A percentile compares a stretch with the other conserved stretches of the same genome.
Conservation (phyloP, 2,113 vertebrate genomes). For the Engraulis encrasicolus region DNA sequence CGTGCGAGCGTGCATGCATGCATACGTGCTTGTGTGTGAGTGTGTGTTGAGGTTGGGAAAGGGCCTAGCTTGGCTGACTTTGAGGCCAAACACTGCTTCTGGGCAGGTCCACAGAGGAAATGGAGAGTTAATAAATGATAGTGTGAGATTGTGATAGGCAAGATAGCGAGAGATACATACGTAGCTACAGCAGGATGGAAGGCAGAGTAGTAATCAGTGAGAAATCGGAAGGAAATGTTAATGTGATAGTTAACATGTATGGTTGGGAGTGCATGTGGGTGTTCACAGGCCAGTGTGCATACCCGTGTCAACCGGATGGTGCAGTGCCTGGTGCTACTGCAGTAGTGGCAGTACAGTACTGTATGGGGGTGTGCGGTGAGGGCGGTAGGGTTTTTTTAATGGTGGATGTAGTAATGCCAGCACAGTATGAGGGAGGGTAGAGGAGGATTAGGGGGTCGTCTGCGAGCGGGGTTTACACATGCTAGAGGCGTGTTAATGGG, state of each 20-base stretch:
- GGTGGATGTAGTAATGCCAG: no score
- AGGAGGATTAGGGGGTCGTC: not conserved
- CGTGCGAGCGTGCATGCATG: no score
- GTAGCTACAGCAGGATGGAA: not conserved
- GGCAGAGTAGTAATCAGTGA: not conserved
- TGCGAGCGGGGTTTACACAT: not conserved
- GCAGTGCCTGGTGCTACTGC: not conserved
- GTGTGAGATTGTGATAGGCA: not conserved
- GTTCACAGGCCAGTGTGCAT: not conserved
- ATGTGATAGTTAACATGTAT: not conserved
- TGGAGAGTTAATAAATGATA: conserved; percentile 2
- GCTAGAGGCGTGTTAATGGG: not conserved
- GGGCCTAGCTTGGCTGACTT: not conserved
- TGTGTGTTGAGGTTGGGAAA: no score
- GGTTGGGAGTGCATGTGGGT: not conserved
- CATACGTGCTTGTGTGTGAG: no score
- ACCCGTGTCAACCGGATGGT: not conserved
- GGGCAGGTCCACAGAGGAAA: conserved; percentile 1
- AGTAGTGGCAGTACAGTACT: no score
- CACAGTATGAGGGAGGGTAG: not conserved
- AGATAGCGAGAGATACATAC: no score
- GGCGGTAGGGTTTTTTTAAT: no score
- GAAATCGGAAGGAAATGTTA: not conserved
- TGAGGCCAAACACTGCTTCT: not conserved
- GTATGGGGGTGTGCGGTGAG: no score